Conservation (phyloP, 2,888 invertebrate genomes). For the Ariolimax columbianus region DNA sequence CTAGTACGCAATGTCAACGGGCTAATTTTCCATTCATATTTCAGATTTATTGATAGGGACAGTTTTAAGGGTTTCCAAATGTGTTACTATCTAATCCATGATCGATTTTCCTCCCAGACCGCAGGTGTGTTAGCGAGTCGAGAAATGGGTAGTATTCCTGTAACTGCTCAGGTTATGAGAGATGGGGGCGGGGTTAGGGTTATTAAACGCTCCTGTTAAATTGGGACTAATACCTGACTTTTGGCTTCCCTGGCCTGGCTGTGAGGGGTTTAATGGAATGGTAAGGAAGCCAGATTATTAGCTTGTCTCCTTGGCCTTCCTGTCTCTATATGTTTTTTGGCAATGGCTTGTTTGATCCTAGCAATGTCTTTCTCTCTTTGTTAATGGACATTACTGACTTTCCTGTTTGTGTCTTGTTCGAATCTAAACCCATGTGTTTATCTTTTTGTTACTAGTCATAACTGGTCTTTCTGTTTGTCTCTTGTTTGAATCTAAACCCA, state of each 20-base stretch:
- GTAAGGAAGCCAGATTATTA: too few relatives aligned
- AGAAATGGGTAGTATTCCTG: neutral
- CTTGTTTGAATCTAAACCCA: too few relatives aligned
- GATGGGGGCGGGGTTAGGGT: constrained; percentile 3
- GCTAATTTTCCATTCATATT: neutral
- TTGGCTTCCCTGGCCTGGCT: neutral
- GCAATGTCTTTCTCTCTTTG: too few relatives aligned
- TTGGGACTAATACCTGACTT: constrained; percentile 26
- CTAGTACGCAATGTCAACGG: too few relatives aligned
- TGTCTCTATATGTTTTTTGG: too few relatives aligned
- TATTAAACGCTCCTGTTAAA: constrained; percentile 25
- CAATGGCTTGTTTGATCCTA: too few relatives aligned
- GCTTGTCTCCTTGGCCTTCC: too few relatives aligned
- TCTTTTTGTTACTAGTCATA: too few relatives aligned
- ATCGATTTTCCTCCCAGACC: constrained; percentile 1
- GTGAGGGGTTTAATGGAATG: neutral
- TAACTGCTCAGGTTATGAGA: neutral
- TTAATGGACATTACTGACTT: too few relatives aligned
- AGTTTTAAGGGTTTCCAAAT: neutral
- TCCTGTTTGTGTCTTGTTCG: too few relatives aligned
- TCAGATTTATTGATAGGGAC: neutral
- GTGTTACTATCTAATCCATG: neutral
- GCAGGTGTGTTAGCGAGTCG: neutral
- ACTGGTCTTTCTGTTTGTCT: too few relatives aligned
- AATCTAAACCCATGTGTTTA: too few relatives aligned